Conservation (phyloP, 1,140 invertebrate genomes). For the Drosophila neocordata region DNA sequence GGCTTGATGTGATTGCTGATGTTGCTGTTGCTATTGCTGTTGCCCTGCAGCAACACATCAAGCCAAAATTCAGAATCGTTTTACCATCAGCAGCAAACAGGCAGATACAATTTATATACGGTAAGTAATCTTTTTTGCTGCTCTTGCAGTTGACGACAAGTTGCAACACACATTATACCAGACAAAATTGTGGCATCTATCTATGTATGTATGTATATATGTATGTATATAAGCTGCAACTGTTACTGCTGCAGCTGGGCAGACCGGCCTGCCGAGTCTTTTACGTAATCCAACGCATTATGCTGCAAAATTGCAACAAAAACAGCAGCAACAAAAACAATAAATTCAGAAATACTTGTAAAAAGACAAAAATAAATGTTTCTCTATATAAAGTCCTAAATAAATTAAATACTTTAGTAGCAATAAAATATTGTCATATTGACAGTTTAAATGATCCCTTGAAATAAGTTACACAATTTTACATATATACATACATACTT, state of each 20-base stretch:
- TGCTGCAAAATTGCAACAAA: conserved; percentile 39
- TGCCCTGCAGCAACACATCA: conserved; percentile 29
- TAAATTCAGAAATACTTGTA: conserved; percentile 6
- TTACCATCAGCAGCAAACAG: conserved; percentile 34
- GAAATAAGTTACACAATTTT: no score
- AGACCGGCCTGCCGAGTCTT: conserved; percentile 33
- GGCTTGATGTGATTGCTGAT: conserved; percentile 22
- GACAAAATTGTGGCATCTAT: conserved; percentile 52
- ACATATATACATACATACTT: not conserved
- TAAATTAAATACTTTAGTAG: no score
- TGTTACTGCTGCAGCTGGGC: conserved; percentile 55
- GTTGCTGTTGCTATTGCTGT: conserved; percentile 12
- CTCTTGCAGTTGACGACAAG: conserved; percentile 58
- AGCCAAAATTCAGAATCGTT: conserved; percentile 61
- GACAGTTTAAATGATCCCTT: no score
- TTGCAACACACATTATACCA: conserved; percentile 57
- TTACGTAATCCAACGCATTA: conserved; percentile 70
- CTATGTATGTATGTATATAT: conserved; percentile 4
- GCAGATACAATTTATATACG: conserved; percentile 39
- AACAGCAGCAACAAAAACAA: conserved; percentile 21
- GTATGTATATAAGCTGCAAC: conserved; percentile 18
- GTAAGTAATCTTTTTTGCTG: conserved; percentile 33
- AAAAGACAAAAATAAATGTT: conserved; percentile 41
- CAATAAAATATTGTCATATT: no score
- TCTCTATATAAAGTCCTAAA: conserved; percentile 9